Conservation (phyloP, 2,888 invertebrate species). For the Dinocampus coccinellae region DNA sequence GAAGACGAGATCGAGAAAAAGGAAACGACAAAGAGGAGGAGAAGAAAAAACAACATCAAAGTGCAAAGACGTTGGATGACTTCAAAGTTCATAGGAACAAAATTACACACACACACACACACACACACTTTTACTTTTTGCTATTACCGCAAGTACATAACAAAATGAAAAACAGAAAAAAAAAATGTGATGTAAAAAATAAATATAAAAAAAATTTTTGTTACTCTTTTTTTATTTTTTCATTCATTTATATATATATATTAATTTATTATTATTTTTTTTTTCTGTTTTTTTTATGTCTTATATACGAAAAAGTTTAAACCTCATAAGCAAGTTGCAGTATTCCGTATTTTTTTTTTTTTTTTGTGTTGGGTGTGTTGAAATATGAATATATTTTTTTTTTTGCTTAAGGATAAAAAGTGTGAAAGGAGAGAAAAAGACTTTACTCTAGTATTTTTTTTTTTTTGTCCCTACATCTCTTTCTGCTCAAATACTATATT, state of each 20-base stretch:
- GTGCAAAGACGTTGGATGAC: slow-evolving; percentile 19
- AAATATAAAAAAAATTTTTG: neutral
- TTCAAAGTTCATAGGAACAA: slow-evolving; percentile 2
- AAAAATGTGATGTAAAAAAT: neutral
- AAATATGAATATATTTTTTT: no score
- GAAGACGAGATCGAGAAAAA: no score
- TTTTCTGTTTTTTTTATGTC: neutral
- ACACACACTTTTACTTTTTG: neutral
- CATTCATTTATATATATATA: slow-evolving; percentile 1
- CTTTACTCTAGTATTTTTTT: neutral
- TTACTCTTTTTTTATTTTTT: neutral
- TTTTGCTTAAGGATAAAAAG: neutral
- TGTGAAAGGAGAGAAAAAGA: neutral
- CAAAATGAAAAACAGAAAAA: slow-evolving; percentile 2
- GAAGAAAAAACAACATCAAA: slow-evolving; percentile 33
- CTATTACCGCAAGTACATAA: neutral
- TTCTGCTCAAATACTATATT: no score
- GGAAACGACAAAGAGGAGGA: no score
- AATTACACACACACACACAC: neutral
- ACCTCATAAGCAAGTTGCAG: neutral
- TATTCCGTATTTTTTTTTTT: neutral
- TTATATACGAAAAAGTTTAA: neutral
- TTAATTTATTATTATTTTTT: no score
- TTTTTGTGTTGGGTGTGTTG: no score
- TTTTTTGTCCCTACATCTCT: neutral